Evolutionary conservation across 2,888 invertebrate species (phyloP), one percentile per base, ranked within the genome.

Genomic region (Philhelius pedissequus): DNA sequence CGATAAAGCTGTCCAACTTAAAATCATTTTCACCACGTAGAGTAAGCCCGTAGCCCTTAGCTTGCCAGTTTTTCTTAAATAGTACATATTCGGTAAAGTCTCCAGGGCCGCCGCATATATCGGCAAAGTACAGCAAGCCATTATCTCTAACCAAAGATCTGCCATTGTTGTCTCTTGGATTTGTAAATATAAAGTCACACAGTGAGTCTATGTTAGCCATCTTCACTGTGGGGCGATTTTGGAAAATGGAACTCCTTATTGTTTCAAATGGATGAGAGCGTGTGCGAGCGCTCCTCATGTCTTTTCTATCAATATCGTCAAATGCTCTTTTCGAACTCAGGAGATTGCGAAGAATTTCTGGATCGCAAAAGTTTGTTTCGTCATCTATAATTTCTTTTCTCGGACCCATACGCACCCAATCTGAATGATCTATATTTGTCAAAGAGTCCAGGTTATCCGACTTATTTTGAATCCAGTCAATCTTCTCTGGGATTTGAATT

Each of bases 171-270:
- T 93, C 93, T 87, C 92, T 93, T 0, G 97, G 97, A 45, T 94
- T 92, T 0, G 98, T 98, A 88, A 99, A 97, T 94, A 97, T 96
- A 89, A 95, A 97, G 88, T 96, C 94, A 88, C 97, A 96, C 45
- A 96, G 94, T 70, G 95, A 95, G 92, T 99, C 99, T 89, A 99
- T 96, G 89, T 99, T 99, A 0, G 99, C 99, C 96, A 99, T 98
- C 92, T 99, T 99, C 88, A 99, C 95, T 2, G 99, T 99, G 0
- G 97, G 97, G 87, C 99, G 93, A 90, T 99, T 99, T 84, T 97
- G 93, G 90, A 99, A 99, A 90, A 99, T 96, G 0, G 94, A 96
- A 30, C 96, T 94, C 32, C 96, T 94, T 74, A 99, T 96, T 0
- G 96, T 96, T 92, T 99, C 99, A 90, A 96, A 99, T 0, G 98